phyloP scores from a whole-genome alignment of 2,797 vertebrate genomes.

The Carcharodon carcharias region DNA sequence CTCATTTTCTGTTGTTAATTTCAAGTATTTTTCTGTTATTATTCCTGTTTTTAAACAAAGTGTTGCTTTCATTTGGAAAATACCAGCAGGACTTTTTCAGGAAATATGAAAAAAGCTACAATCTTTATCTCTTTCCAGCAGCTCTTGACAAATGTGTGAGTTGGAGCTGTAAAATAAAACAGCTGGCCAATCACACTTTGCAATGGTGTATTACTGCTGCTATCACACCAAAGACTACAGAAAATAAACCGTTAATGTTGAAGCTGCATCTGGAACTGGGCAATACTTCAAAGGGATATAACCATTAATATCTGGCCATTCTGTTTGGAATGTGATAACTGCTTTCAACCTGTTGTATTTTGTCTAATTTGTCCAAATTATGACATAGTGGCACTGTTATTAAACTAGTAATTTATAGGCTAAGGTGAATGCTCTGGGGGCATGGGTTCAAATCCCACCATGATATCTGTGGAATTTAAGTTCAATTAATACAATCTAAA shows the following conservation, averaged over 20 bases:
- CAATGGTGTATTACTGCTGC: not conserved
- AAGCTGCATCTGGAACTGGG: not conserved
- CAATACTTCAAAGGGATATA: not conserved
- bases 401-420: too few species aligned
- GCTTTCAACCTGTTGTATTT: not conserved
- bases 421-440: too few species aligned
- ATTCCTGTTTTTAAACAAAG: not conserved
- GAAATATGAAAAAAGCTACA: not conserved
- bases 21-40: not conserved
- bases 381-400: not conserved
- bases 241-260: not conserved
- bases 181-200: not conserved
- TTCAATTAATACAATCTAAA: too few species aligned
- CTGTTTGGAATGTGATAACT: not conserved
- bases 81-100: not conserved
- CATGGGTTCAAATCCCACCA: too few species aligned
- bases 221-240: not conserved
- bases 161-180: not conserved
- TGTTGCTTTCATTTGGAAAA: not conserved
- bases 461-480: too few species aligned
- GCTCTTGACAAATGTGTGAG: not conserved
- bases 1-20: constrained; percentile 30
- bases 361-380: not conserved
- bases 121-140: not conserved
- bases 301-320: not conserved